These are phyloP conservation scores for Auanema sp. DNA, from an alignment of 2,888 invertebrate genomes.

Conservation along the genomic window DNA sequence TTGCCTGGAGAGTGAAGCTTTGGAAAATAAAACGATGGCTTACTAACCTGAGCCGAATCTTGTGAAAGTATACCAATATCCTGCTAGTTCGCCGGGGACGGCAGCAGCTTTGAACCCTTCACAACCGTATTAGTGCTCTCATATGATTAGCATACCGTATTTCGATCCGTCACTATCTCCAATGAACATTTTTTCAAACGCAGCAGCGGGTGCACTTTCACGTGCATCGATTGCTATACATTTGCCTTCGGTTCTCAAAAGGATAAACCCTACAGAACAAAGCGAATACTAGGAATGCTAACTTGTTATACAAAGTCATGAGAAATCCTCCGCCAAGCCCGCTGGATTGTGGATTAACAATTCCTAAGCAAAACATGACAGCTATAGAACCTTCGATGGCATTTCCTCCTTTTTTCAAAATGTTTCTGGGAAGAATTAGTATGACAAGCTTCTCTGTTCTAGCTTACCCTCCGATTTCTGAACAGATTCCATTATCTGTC, in stretches of 20 bases:
- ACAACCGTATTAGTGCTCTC: neutral
- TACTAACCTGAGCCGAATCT: slow-evolving; percentile 59
- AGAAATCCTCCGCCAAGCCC: slow-evolving; percentile 88
- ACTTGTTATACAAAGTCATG: slow-evolving; percentile 77
- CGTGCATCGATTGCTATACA: slow-evolving; percentile 65
- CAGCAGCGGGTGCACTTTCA: slow-evolving; percentile 68
- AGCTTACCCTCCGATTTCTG: slow-evolving; percentile 44
- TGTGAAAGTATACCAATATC: slow-evolving; percentile 58
- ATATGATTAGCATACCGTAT: slow-evolving; percentile 27
- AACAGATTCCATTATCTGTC: slow-evolving; percentile 63
- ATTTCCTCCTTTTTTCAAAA: slow-evolving; percentile 72
- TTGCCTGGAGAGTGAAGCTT: slow-evolving; percentile 30
- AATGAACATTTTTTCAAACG: slow-evolving; percentile 68
- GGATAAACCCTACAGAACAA: neutral
- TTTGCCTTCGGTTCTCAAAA: slow-evolving; percentile 38
- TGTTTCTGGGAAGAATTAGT: slow-evolving; percentile 68
- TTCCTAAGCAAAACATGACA: slow-evolving; percentile 81
- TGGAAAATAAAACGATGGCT: neutral
- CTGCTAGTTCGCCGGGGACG: slow-evolving; percentile 61
- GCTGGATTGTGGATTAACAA: slow-evolving; percentile 82
- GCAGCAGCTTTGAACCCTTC: slow-evolving; percentile 56
- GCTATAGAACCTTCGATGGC: slow-evolving; percentile 87
- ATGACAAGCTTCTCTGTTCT: neutral
- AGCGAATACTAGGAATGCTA: slow-evolving; percentile 3
- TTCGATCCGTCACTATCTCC: slow-evolving; percentile 45